Base-by-base conservation (phyloP, 2,888 invertebrate species). In the Lampropteryx suffumata region DNA sequence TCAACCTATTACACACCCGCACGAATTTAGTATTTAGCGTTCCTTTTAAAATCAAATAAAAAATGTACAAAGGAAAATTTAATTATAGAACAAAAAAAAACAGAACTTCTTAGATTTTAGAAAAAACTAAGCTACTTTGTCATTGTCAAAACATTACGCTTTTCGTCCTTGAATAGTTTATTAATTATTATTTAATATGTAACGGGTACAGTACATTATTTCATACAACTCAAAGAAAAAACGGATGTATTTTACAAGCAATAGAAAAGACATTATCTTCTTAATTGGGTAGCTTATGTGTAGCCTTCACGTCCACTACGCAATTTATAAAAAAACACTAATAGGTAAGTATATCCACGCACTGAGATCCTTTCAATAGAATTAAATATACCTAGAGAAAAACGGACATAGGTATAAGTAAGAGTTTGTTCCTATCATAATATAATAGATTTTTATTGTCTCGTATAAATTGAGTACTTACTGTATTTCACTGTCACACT, bases 11-110 rank as follows among this genome's bases (percentile, higher is more conserved):
- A 8, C 11, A 12, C 17, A n/a, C n/a, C n/a, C n/a, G n/a, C 28
- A 21, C 11, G 17, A 35, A 9, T 35, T 32, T 8, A 24, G 10
- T 30, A 8, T n/a, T n/a, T 39, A 26, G 47, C 41, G 43, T 55
- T 55, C 50, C 55, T 55, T 55, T 50, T 34, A 12, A 47, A 47
- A 55, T 50, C 55, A 55, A 55, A 55, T n/a, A n/a, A 46, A 42
- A 39, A 50, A 44, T 29, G 10, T 27, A 48, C 30, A 44, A 28
- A 30, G 40, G 17, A 48, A 26, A 29, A 17, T 39, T 21, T 37
- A 24, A 29, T 36, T 21, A 41, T 36, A 37, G 42, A 51, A 34
- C 46, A 47, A 47, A 41, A 26, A 14, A 7, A 12, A 27, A 33
- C 14, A 17, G 27, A 45, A 24, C 14, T 46, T 33, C 14, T 33